A percentile compares a stretch with the other conserved stretches of the same genome.
These are phyloP conservation scores for Geotrupes spiniger DNA, from an alignment of 2,888 invertebrate species.

Conservation along the genomic window DNA sequence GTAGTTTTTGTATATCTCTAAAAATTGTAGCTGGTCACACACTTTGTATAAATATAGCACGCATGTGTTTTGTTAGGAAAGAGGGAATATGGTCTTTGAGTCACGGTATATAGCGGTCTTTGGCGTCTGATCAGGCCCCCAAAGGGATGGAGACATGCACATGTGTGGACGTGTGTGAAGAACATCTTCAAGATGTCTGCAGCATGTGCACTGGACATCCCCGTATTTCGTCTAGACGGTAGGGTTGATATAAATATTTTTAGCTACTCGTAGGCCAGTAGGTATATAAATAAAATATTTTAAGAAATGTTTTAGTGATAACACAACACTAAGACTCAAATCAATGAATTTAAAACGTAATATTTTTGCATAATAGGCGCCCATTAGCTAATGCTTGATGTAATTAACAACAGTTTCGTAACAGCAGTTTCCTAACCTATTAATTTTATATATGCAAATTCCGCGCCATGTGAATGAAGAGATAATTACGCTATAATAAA, in stretches of 20 bases:
- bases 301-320: too few relatives aligned
- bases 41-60: slow-evolving; percentile 40
- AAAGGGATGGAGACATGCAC: slow-evolving; percentile 35
- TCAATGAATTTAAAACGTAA: too few relatives aligned
- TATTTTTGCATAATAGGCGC: too few relatives aligned
- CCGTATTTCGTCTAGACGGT: slow-evolving; percentile 27
- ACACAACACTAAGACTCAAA: too few relatives aligned
- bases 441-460: too few relatives aligned
- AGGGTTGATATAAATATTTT: slow-evolving; percentile 43
- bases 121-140: slow-evolving; percentile 17
- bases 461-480: too few relatives aligned
- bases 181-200: slow-evolving; percentile 42
- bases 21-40: slow-evolving; percentile 40
- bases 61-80: slow-evolving; percentile 33
- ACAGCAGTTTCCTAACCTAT: too few relatives aligned
- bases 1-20: slow-evolving; percentile 36
- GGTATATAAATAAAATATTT: too few relatives aligned
- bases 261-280: slow-evolving; percentile 25
- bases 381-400: too few relatives aligned
- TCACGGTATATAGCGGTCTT: slow-evolving; percentile 16
- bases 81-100: slow-evolving; percentile 22
- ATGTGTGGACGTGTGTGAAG: slow-evolving; percentile 47
- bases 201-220: slow-evolving; percentile 29
- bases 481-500: too few relatives aligned
- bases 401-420: too few relatives aligned